Evolutionary conservation across 2,113 vertebrate species (phyloP).

Genomic region (Rutilus rutilus): DNA sequence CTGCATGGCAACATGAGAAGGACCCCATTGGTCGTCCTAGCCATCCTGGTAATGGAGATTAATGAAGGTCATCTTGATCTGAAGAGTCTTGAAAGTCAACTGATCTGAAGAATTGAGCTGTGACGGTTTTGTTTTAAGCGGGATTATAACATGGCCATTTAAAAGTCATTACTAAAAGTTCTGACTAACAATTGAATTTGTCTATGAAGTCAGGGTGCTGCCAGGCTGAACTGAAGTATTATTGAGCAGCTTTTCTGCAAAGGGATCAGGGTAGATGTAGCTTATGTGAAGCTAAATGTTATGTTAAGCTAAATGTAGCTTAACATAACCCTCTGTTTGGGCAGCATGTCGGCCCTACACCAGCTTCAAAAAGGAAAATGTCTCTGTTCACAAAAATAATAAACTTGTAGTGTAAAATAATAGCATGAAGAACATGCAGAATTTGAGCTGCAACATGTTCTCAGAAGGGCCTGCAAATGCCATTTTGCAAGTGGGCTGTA

Average conservation of each 20-base stretch:
- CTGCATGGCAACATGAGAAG: slow-evolving; percentile 45
- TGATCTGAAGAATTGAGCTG: slow-evolving; percentile 38
- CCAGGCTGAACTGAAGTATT: slow-evolving; percentile 24
- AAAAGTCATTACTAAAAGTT: slow-evolving; percentile 44
- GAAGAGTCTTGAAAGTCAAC: slow-evolving; percentile 32
- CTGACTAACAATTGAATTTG: background rate
- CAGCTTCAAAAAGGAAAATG: background rate
- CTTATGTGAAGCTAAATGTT: background rate
- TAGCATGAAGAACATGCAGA: background rate
- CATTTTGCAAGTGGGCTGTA: slow-evolving; percentile 1
- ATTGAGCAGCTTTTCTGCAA: slow-evolving; percentile 35
- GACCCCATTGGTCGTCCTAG: slow-evolving; percentile 36
- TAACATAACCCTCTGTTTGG: slow-evolving; percentile 33
- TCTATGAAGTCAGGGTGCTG: slow-evolving; percentile 34
- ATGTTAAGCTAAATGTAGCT: background rate
- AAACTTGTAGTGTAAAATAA: background rate
- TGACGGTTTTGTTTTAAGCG: slow-evolving; percentile 37
- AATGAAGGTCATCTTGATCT: slow-evolving; percentile 54
- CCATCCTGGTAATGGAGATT: slow-evolving; percentile 57
- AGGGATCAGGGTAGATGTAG: background rate
- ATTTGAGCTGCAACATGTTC: background rate
- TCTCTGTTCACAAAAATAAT: background rate
- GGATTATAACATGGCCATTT: slow-evolving; percentile 47
- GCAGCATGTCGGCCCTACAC: background rate
- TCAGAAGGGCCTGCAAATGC: background rate